Conservation (phyloP, 2,797 vertebrate species). For the Syngnathus acus region DNA sequence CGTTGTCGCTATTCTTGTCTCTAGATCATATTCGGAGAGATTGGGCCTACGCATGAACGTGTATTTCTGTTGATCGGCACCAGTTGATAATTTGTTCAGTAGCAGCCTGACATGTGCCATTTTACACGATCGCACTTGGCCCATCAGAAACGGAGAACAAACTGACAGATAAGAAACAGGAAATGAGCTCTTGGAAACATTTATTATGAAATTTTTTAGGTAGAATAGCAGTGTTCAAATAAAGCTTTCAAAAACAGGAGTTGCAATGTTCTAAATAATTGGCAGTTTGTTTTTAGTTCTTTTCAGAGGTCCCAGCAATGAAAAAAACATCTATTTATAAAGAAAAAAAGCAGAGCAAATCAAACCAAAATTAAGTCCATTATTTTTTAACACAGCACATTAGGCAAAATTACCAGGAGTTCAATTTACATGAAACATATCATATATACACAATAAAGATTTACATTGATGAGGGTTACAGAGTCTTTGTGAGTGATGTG, state of each 20-base stretch:
- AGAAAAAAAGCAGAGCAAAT: constrained; percentile 36
- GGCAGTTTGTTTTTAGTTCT: constrained; percentile 49
- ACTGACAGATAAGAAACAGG: constrained; percentile 58
- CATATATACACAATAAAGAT: constrained; percentile 76
- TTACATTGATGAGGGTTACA: constrained; percentile 65
- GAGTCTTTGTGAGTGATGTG: constrained; percentile 57
- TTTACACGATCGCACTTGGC: neutral
- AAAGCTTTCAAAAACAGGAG: constrained; percentile 59
- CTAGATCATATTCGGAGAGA: neutral
- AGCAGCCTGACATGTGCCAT: neutral
- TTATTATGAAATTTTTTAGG: constrained; percentile 81
- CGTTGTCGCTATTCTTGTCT: neutral
- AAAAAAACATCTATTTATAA: constrained; percentile 22
- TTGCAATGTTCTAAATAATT: constrained; percentile 59
- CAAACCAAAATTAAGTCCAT: constrained; percentile 58
- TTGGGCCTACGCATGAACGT: neutral
- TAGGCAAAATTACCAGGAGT: constrained; percentile 79
- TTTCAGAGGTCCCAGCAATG: constrained; percentile 59
- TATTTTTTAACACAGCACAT: constrained; percentile 77
- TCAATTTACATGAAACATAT: constrained; percentile 75
- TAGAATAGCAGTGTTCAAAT: constrained; percentile 72
- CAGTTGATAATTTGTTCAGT: neutral
- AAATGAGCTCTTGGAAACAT: constrained; percentile 71
- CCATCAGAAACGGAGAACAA: neutral
- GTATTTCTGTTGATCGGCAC: neutral